These are phyloP conservation scores for Onychomys torridus DNA, from an alignment of 2,797 vertebrate genomes.

Conservation along the genomic window DNA sequence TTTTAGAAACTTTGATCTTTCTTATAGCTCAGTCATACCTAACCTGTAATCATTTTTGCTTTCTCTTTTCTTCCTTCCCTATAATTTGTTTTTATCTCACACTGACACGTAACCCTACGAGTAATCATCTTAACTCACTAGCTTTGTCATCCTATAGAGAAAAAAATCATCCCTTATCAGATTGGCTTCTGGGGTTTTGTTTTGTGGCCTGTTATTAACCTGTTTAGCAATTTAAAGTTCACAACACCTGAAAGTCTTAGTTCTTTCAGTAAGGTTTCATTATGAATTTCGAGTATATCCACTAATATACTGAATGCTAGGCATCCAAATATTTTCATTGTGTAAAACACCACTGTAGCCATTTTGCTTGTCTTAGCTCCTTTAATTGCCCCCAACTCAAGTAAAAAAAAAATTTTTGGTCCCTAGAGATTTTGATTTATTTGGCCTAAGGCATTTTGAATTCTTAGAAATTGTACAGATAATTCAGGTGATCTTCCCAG, in stretches of 20 bases:
- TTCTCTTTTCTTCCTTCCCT: conserved; percentile 68
- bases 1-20: conserved; percentile 79
- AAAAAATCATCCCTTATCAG: conserved; percentile 9
- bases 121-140: conserved; percentile 54
- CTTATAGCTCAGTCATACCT: conserved; percentile 51
- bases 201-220: background rate
- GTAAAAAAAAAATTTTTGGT: background rate
- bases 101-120: conserved; percentile 63
- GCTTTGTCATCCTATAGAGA: conserved; percentile 5
- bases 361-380: conserved; percentile 36
- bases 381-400: background rate
- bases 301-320: background rate
- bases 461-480: conserved; percentile 12
- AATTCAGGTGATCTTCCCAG: background rate
- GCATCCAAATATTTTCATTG: conserved; percentile 27
- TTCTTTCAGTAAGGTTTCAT: conserved; percentile 50
- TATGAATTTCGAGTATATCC: background rate
- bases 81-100: conserved; percentile 73
- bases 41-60: conserved; percentile 70
- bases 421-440: conserved; percentile 15
- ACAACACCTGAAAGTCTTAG: background rate
- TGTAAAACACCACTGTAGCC: background rate
- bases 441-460: background rate
- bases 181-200: conserved; percentile 35
- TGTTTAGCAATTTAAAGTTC: conserved; percentile 62